Conservation (phyloP, 2,888 invertebrate genomes). For the Tortrix viridana region DNA sequence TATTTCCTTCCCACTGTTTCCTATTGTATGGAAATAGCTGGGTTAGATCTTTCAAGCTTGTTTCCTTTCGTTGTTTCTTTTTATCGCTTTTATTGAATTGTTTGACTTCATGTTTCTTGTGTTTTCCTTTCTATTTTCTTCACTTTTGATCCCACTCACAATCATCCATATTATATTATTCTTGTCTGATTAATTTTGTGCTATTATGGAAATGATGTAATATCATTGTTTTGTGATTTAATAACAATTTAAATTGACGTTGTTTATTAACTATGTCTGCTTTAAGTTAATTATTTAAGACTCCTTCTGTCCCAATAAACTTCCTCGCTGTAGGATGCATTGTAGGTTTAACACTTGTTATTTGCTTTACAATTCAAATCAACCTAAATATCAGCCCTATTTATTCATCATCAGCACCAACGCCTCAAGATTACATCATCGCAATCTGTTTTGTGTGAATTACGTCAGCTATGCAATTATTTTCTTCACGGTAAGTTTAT, state of each 20-base stretch:
- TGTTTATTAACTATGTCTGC: too few relatives aligned
- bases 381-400: constrained; percentile 19
- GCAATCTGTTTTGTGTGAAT: constrained; percentile 26
- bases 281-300: neutral
- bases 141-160: neutral
- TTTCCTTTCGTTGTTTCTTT: constrained; percentile 30
- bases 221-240: too few relatives aligned
- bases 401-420: constrained; percentile 26
- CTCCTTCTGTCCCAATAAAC: constrained; percentile 13
- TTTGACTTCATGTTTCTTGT: constrained; percentile 4
- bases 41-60: constrained; percentile 34
- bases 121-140: neutral
- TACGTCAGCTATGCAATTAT: constrained; percentile 33
- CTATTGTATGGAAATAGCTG: constrained; percentile 56
- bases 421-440: constrained; percentile 30
- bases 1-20: constrained; percentile 48
- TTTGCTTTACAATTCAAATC: constrained; percentile 31
- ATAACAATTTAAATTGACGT: too few relatives aligned
- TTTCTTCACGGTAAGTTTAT: constrained; percentile 24
- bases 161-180: constrained; percentile 7
- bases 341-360: constrained; percentile 27
- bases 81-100: constrained; percentile 20
- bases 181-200: neutral
- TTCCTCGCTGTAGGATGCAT: constrained; percentile 21
- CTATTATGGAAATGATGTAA: neutral